These are phyloP conservation scores for Triplophysa tibetana DNA, from an alignment of 2,113 vertebrate species.

Conservation along the genomic window DNA sequence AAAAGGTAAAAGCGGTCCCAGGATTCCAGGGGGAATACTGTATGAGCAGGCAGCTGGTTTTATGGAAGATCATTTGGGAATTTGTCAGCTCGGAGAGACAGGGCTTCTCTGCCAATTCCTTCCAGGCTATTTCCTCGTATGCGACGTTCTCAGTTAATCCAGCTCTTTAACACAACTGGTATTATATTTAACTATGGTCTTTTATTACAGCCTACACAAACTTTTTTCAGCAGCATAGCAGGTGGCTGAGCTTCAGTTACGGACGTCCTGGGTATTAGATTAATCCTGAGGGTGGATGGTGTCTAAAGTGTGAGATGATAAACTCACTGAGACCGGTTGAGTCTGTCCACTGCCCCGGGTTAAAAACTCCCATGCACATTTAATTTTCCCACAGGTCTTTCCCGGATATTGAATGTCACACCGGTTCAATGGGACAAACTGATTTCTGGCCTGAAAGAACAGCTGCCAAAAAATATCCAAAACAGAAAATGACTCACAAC, in stretches of 20 bases:
- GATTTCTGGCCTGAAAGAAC: conserved; percentile 6
- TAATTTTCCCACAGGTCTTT: conserved; percentile 28
- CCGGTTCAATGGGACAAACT: background rate
- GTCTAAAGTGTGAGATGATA: background rate
- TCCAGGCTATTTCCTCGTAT: background rate
- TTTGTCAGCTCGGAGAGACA: background rate
- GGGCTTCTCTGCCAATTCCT: background rate
- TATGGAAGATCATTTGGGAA: background rate
- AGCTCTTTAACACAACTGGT: background rate
- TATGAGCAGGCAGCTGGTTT: conserved; percentile 3
- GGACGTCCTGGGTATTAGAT: background rate
- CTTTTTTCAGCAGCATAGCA: conserved; percentile 1
- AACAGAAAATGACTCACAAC: conserved; percentile 8
- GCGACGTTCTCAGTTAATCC: background rate
- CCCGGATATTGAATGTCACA: conserved; percentile 24
- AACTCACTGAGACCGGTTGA: background rate
- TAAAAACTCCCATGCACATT: conserved; percentile 26
- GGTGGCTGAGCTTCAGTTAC: conserved; percentile 1
- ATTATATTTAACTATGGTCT: conserved; percentile 14
- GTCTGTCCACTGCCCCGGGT: background rate
- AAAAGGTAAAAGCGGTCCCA: conserved; percentile 9
- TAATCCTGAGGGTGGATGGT: background rate
- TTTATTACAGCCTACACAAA: background rate
- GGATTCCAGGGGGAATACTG: conserved; percentile 10
- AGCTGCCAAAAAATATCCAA: conserved; percentile 35